Conservation (phyloP, 2,888 invertebrate genomes). For the Philaethria dido region DNA sequence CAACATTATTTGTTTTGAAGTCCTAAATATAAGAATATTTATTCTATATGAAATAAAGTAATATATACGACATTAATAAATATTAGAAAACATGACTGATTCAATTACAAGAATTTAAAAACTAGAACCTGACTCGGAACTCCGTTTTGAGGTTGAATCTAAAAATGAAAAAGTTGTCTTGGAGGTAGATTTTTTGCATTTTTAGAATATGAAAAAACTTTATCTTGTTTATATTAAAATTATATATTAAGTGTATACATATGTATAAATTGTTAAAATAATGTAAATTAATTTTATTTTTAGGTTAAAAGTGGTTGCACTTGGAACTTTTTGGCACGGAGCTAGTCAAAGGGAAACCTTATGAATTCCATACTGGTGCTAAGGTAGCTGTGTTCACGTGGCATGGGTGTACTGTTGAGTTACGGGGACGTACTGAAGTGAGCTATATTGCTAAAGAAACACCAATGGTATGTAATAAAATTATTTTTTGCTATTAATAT, state of each 20-base stretch:
- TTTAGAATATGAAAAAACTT: background rate
- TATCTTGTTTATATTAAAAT: background rate
- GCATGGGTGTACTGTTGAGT: conserved; percentile 95
- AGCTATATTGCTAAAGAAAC: conserved; percentile 98
- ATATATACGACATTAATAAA: background rate
- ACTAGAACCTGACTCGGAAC: conserved; percentile 93
- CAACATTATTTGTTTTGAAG: background rate
- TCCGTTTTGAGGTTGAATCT: conserved; percentile 97
- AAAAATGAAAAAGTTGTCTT: conserved; percentile 92
- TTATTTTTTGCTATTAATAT: background rate
- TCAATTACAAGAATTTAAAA: conserved; percentile 90
- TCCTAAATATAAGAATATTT: background rate
- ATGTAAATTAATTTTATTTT: conserved; percentile 30
- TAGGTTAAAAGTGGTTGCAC: conserved; percentile 95
- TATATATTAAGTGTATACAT: background rate
- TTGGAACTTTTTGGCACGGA: conserved; percentile 99
- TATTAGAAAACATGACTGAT: conserved; percentile 68
- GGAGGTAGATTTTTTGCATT: conserved; percentile 79
- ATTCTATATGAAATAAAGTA: conserved; percentile 3
- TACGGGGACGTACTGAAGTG: conserved; percentile 95
- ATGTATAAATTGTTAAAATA: conserved; percentile 10
- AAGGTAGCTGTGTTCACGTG: conserved; percentile 98
- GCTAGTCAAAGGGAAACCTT: conserved; percentile 95
- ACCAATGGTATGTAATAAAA: conserved; percentile 88
- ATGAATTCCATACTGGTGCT: conserved; percentile 94